These are phyloP conservation scores for Rhineura floridana DNA, from an alignment of 2,113 vertebrate species.

Conservation along the genomic window DNA sequence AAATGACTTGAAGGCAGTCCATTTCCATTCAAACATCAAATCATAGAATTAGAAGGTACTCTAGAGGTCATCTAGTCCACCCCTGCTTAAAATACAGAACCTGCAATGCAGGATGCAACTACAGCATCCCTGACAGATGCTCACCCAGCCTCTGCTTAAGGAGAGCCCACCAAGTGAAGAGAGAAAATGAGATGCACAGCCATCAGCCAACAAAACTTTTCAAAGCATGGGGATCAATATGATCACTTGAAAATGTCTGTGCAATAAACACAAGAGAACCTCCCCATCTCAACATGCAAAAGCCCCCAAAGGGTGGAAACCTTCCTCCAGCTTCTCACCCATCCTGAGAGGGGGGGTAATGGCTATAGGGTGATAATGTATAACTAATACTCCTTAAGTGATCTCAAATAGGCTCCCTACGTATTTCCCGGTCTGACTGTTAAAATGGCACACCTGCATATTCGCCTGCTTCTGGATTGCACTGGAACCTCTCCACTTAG, in stretches of 20 bases:
- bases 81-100: not conserved
- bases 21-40: too few species aligned
- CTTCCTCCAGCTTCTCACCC: not conserved
- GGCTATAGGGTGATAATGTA: not conserved
- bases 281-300: rapidly evolving
- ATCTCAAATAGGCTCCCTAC: not conserved
- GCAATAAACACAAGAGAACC: not conserved
- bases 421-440: too few species aligned
- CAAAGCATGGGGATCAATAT: not conserved
- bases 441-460: not conserved
- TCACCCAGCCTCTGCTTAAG: not conserved
- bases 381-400: not conserved
- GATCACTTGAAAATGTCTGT: not conserved
- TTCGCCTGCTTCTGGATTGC: not conserved
- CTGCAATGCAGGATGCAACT: not conserved
- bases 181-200: not conserved
- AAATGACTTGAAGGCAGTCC: too few species aligned
- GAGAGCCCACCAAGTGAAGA: too few species aligned
- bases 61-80: not conserved
- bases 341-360: not conserved
- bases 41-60: too few species aligned
- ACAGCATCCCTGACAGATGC: not conserved
- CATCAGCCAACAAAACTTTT: not conserved
- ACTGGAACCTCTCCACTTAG: too few species aligned
- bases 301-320: not conserved